Evolutionary conservation across 1,140 invertebrate species (phyloP).

Genomic region (Drosophila ohnishii): DNA sequence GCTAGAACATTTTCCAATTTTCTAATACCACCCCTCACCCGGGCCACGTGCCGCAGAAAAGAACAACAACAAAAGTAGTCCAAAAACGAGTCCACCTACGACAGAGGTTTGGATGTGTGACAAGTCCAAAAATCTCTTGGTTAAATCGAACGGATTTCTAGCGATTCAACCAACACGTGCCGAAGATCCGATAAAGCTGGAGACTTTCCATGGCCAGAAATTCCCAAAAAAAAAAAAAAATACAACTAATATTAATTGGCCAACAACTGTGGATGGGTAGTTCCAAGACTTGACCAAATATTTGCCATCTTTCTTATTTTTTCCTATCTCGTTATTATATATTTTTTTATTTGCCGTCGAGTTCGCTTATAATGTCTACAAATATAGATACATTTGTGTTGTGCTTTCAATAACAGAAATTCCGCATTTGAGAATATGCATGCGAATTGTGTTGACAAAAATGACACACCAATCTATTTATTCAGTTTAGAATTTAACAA

Average conservation of each 20-base stretch:
- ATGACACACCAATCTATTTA: slow-evolving; percentile 59
- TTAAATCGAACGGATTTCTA: slow-evolving; percentile 23
- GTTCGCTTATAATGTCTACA: slow-evolving; percentile 19
- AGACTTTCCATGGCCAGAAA: slow-evolving; percentile 55
- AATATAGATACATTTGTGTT: slow-evolving; percentile 36
- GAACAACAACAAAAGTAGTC: neutral
- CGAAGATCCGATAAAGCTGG: slow-evolving; percentile 35
- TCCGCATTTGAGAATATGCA: slow-evolving; percentile 58
- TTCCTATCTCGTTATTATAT: neutral
- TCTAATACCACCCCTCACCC: slow-evolving; percentile 21
- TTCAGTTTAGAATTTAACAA: slow-evolving; percentile 27
- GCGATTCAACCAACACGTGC: slow-evolving; percentile 47
- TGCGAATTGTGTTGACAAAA: slow-evolving; percentile 53
- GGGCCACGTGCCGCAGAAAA: slow-evolving; percentile 25
- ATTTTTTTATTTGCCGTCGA: slow-evolving; percentile 3
- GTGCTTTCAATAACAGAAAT: slow-evolving; percentile 63
- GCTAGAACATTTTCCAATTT: slow-evolving; percentile 41
- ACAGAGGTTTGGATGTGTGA: slow-evolving; percentile 26
- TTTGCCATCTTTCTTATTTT: slow-evolving; percentile 42
- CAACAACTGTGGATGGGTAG: slow-evolving; percentile 45
- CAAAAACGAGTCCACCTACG: slow-evolving; percentile 45
- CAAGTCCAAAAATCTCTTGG: slow-evolving; percentile 38
- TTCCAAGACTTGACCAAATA: slow-evolving; percentile 56
- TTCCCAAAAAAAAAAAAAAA: slow-evolving; percentile 17
- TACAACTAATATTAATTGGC: slow-evolving; percentile 51